These are phyloP conservation scores for Gavia stellata DNA, from an alignment of 2,113 vertebrate genomes.

Conservation along the genomic window DNA sequence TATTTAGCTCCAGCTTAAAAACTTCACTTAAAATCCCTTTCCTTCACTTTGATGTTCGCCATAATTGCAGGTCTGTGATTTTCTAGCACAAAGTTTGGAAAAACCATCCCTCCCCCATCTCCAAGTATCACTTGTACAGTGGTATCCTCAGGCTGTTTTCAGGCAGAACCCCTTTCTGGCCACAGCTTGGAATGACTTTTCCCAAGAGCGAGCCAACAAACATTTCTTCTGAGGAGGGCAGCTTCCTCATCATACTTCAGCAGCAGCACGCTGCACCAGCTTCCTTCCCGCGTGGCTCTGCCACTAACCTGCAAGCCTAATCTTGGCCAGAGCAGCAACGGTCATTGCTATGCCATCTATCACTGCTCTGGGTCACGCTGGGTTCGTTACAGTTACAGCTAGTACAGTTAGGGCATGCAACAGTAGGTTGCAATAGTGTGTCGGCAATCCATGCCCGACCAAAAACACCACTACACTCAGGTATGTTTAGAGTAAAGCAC, in stretches of 20 bases:
- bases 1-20: conserved; percentile 14
- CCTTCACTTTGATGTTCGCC: neutral
- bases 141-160: neutral
- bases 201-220: neutral
- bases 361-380: neutral
- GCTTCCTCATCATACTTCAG: neutral
- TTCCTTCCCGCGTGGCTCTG: neutral
- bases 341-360: neutral
- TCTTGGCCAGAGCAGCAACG: neutral
- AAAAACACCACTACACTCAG: neutral
- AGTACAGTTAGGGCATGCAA: neutral
- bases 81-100: neutral
- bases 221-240: neutral
- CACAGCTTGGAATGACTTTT: neutral
- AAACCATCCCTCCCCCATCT: neutral
- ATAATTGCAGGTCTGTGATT: neutral
- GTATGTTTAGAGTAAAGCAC: neutral
- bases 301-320: rapidly evolving
- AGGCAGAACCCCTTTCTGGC: neutral
- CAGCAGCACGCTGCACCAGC: neutral
- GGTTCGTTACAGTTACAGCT: neutral
- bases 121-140: neutral
- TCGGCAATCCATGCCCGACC: neutral
- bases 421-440: neutral
- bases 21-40: neutral